Evolutionary conservation across 2,888 invertebrate genomes (phyloP).

Genomic region (Nephrotoma guestfalica): DNA sequence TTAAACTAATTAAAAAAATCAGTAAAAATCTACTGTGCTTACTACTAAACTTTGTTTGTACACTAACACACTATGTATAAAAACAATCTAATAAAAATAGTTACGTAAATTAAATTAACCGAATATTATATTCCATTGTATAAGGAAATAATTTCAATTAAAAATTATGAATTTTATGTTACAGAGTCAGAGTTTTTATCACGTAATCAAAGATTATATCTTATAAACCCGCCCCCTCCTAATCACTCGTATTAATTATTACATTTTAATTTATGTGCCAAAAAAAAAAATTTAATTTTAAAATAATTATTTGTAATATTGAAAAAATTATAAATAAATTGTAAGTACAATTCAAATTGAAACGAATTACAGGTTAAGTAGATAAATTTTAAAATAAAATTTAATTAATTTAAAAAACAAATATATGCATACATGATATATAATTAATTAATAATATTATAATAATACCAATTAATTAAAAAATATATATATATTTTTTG

Average conservation of each 20-base stretch:
- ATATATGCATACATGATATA: background rate
- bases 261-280: background rate
- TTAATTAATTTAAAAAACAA: background rate
- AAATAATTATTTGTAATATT: background rate
- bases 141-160: background rate
- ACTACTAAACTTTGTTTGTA: background rate
- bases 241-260: background rate
- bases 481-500: background rate
- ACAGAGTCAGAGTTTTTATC: background rate
- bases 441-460: background rate
- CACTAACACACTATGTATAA: background rate
- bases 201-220: background rate
- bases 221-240: background rate
- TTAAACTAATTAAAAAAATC: background rate
- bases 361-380: background rate
- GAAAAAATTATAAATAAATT: background rate
- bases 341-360: background rate
- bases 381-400: background rate
- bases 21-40: background rate
- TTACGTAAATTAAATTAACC: background rate
- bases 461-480: background rate
- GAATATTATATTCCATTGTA: background rate
- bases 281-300: background rate
- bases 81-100: background rate
- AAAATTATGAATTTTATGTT: background rate